Base-by-base conservation (phyloP, 2,888 invertebrate species). In the Ennomos quercinarius region DNA sequence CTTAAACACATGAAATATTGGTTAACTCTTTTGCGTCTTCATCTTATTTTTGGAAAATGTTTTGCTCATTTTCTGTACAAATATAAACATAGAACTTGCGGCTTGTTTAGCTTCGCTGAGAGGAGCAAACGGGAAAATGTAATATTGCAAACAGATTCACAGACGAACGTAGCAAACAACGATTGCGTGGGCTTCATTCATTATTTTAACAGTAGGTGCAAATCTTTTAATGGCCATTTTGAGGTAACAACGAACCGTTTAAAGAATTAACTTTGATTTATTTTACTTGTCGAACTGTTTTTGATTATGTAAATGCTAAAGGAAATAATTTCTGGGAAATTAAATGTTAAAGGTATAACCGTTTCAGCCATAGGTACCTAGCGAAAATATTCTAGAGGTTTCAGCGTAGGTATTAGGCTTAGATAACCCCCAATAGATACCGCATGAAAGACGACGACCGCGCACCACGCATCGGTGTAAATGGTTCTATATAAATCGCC, bases 1-100 rank as follows among this genome's bases (percentile, higher is more conserved):
- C 58, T 58, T 73, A 67, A 72, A 73, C 67, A 63, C 61, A 62
- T 65, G 61, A 70, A 67, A 64, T 68, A 71, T 67, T 59, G 70
- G 63, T 71, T 65, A 66, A 68, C 52, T 73, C 67, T 67, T 64
- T 56, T 46, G 59, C 62, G 60, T 61, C 67, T 54, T 53, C 66
- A 65, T 67, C 67, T 67, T 46, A 34, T 50, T 55, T 42, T 45
- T 47, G 46, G 40, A 54, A 54, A 63, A 63, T 57, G 47, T 50
- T 57, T 44, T 64, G 61, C 42, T 57, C 55, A 53, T 53, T 63
- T 57, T 63, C 35, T 51, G 49, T 53, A 51, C 41, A 65, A 59
- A 64, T 57, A 59, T 61, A 66, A 59, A 64, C 54, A 64, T 58
- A 53, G 45, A 63, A 56, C 59, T 57, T 54, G 50, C 41, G 58